Conservation (phyloP, 2,797 vertebrate genomes). For the Morelia viridis region DNA sequence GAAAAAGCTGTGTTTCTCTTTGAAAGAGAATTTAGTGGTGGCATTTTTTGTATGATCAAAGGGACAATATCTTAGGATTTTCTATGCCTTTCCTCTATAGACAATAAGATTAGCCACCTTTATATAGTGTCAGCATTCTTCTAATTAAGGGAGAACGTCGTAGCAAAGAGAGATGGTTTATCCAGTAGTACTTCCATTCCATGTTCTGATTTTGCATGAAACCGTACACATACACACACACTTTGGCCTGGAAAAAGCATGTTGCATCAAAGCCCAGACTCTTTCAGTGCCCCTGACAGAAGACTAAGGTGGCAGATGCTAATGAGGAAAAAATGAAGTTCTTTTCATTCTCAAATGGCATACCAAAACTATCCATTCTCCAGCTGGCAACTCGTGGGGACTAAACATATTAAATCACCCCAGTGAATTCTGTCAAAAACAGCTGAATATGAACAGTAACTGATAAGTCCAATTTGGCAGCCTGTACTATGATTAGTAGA, state of each 20-base stretch:
- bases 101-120: neutral
- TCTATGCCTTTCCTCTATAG: neutral
- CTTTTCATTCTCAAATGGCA: conserved; percentile 26
- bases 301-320: conserved; percentile 21
- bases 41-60: conserved; percentile 20
- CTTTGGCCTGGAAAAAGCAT: conserved; percentile 21
- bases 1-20: neutral
- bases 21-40: neutral
- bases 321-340: conserved; percentile 36
- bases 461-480: conserved; percentile 31
- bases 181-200: neutral
- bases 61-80: conserved; percentile 4
- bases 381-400: conserved; percentile 20
- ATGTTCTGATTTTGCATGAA: neutral
- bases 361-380: conserved; percentile 25
- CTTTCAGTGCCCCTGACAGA: conserved; percentile 16
- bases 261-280: neutral
- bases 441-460: conserved; percentile 30
- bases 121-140: neutral
- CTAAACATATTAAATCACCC: conserved; percentile 28
- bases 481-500: conserved; percentile 24
- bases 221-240: too few species aligned
- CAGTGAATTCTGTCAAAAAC: conserved; percentile 36
- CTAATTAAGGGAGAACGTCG: conserved; percentile 8
- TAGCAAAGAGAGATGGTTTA: neutral